Evolutionary conservation across 2,888 invertebrate species (phyloP).

Genomic region (Danaus chrysippus): DNA sequence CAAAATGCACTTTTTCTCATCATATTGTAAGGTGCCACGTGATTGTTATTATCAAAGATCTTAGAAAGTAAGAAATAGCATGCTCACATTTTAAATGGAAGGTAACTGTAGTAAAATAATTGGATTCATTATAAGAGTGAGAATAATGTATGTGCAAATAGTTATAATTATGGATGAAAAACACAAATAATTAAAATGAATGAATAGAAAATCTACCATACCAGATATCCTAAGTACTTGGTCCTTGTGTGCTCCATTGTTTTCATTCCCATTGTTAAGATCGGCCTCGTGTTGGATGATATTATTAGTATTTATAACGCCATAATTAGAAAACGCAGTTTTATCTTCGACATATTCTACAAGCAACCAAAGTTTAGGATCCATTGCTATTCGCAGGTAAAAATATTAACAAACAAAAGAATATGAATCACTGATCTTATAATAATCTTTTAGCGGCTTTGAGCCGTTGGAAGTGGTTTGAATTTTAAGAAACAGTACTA

Average conservation of each 20-base stretch:
- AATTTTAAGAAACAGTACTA: too few relatives aligned
- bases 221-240: conserved; percentile 54
- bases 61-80: too few relatives aligned
- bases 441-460: too few relatives aligned
- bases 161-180: too few relatives aligned
- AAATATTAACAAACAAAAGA: conserved; percentile 31
- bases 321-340: conserved; percentile 48
- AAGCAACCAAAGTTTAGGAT: conserved; percentile 51
- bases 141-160: too few relatives aligned
- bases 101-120: too few relatives aligned
- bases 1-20: conserved; percentile 9
- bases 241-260: conserved; percentile 42
- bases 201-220: conserved; percentile 32
- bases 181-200: background rate
- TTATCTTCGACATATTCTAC: conserved; percentile 56
- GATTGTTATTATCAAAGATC: too few relatives aligned
- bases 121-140: too few relatives aligned
- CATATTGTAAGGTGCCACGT: too few relatives aligned
- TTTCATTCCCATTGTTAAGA: conserved; percentile 44
- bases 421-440: conserved; percentile 11
- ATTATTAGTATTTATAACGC: conserved; percentile 45
- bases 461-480: too few relatives aligned
- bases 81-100: too few relatives aligned
- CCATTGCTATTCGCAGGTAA: conserved; percentile 44
- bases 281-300: conserved; percentile 40